Percentiles rank a stretch among this genome's conserved stretches.
Conservation (phyloP, 92 coral and sea anemone genomes). For the Porites lobata region DNA sequence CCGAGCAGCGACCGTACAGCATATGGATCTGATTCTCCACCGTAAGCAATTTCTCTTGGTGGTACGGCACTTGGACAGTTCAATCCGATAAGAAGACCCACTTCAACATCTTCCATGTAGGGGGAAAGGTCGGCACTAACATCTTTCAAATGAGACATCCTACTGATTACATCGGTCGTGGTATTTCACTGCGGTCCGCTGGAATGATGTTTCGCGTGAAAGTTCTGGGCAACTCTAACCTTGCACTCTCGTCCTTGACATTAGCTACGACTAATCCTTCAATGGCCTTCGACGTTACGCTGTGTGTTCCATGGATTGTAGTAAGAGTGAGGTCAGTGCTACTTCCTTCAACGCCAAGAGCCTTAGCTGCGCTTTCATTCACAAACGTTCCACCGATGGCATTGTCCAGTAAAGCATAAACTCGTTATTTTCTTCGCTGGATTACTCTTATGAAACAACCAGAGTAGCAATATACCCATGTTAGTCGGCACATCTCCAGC, state of each 20-base stretch:
- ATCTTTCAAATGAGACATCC: conserved; percentile 59
- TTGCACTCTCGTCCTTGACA: neutral
- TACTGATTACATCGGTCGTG: conserved; percentile 45
- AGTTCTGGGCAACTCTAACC: conserved; percentile 49
- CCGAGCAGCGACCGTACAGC: too few relatives aligned
- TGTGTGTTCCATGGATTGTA: conserved; percentile 65
- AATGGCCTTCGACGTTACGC: neutral
- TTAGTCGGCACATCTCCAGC: conserved; percentile 56
- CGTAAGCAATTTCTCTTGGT: neutral
- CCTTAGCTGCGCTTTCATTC: conserved; percentile 34
- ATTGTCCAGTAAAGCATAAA: conserved; percentile 77
- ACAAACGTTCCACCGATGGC: conserved; percentile 77
- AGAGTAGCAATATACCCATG: conserved; percentile 60
- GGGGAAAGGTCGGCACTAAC: conserved; percentile 48
- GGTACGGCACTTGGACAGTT: conserved; percentile 58
- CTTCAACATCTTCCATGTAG: conserved; percentile 69
- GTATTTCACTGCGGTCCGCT: conserved; percentile 62
- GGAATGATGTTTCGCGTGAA: conserved; percentile 62
- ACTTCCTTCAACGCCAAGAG: too few relatives aligned
- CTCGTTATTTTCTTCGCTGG: conserved; percentile 36
- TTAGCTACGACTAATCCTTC: conserved; percentile 38
- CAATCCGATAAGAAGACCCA: conserved; percentile 49
- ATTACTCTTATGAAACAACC: conserved; percentile 43
- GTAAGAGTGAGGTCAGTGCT: conserved; percentile 33
- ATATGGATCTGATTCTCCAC: too few relatives aligned